A percentile compares a stretch with the other conserved stretches of the same genome.
phyloP scores from a whole-genome alignment of 2,113 vertebrate species.

The Coreoperca whiteheadi region DNA sequence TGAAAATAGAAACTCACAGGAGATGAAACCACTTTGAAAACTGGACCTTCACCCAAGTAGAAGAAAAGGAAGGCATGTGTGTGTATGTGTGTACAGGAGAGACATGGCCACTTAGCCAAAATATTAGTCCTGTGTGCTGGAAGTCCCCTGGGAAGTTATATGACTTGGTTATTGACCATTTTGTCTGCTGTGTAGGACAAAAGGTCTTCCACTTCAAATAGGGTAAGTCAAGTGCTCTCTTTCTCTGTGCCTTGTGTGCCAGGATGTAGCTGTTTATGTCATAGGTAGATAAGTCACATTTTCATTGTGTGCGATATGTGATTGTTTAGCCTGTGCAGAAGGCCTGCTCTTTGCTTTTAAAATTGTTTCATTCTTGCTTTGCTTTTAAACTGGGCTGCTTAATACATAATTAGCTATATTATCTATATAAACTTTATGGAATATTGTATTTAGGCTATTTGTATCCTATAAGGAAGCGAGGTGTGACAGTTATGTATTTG shows the following conservation, averaged over 20 bases:
- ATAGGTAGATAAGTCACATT: neutral
- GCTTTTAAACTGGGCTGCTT: neutral
- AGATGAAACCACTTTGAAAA: constrained; percentile 17
- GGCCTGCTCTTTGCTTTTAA: neutral
- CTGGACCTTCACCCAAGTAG: constrained; percentile 4
- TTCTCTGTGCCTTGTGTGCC: neutral
- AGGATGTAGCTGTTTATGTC: neutral
- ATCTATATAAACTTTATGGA: too few species aligned
- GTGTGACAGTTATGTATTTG: too few species aligned
- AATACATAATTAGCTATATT: constrained; percentile 1
- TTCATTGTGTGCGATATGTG: neutral
- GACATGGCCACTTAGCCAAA: constrained; percentile 37
- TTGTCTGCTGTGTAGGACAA: constrained; percentile 51
- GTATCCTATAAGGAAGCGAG: neutral
- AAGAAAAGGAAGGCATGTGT: constrained; percentile 7
- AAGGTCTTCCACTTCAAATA: constrained; percentile 41
- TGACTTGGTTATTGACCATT: constrained; percentile 50
- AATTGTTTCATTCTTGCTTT: neutral
- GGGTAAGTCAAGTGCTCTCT: constrained; percentile 13
- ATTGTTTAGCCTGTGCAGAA: neutral
- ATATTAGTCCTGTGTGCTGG: constrained; percentile 45
- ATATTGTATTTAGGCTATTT: neutral
- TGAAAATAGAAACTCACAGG: neutral
- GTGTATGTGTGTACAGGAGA: constrained; percentile 27
- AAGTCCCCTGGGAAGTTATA: constrained; percentile 56